These are phyloP conservation scores for Neostethus bicornis DNA, from an alignment of 2,797 vertebrate genomes.

Conservation along the genomic window DNA sequence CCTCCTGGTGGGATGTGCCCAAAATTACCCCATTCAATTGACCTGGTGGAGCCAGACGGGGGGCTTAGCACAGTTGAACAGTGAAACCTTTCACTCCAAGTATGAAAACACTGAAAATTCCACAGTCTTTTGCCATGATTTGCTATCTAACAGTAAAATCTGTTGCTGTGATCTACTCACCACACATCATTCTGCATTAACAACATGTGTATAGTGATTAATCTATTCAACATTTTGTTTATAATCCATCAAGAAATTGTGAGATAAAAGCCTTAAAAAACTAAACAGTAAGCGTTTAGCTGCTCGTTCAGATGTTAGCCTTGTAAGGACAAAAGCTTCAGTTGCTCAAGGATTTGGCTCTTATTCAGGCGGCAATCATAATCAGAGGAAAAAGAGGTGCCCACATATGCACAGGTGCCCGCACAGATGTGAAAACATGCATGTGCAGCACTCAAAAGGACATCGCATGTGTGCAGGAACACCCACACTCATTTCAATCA, in stretches of 20 bases:
- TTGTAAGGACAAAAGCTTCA: constrained; percentile 39
- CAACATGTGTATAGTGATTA: constrained; percentile 36
- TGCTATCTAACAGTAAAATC: constrained; percentile 6
- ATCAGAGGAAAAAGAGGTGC: constrained; percentile 58
- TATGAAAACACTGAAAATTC: neutral
- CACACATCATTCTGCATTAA: constrained; percentile 12
- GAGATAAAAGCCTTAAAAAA: constrained; percentile 37
- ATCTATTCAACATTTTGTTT: constrained; percentile 35
- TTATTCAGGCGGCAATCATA: constrained; percentile 54
- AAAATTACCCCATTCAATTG: no score
- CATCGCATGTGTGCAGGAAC: constrained; percentile 33
- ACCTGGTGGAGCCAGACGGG: no score
- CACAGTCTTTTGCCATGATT: neutral
- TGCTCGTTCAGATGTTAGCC: constrained; percentile 19
- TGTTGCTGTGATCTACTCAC: constrained; percentile 31
- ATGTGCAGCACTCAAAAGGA: constrained; percentile 24
- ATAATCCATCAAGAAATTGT: constrained; percentile 37
- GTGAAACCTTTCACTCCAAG: neutral
- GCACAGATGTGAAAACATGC: no score
- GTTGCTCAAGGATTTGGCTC: constrained; percentile 12
- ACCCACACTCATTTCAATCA: constrained; percentile 59
- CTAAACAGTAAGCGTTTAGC: constrained; percentile 20
- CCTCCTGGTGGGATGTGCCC: no score
- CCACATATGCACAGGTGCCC: constrained; percentile 36
- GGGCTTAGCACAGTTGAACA: no score